Percentiles rank a stretch among this genome's conserved stretches.
Conservation (phyloP, 2,797 vertebrate species). For the Coendou prehensilis region DNA sequence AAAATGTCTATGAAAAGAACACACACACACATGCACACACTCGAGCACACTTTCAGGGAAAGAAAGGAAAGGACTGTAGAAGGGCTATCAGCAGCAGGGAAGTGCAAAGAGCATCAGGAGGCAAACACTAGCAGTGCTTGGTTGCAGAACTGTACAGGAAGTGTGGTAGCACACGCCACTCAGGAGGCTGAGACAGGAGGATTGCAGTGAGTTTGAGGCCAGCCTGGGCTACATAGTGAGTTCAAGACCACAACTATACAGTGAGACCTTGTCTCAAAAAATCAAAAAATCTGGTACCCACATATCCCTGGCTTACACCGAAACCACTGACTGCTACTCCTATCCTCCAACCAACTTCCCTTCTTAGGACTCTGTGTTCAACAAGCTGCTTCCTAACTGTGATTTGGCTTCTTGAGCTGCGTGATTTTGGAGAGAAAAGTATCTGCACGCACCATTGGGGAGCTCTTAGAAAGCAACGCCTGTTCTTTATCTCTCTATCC, state of each 20-base stretch:
- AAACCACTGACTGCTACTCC: background rate
- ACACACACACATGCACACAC: background rate
- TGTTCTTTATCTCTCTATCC: background rate
- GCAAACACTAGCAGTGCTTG: background rate
- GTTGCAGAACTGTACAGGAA: background rate
- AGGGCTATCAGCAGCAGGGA: background rate
- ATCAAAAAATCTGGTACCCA: background rate
- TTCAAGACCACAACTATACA: too few species aligned
- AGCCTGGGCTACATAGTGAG: background rate
- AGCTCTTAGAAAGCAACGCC: background rate
- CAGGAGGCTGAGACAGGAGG: background rate
- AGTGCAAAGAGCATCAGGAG: background rate
- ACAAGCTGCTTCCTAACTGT: background rate
- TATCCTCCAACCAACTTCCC: background rate
- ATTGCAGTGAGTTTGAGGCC: background rate
- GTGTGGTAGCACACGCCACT: background rate
- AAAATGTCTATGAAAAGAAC: background rate
- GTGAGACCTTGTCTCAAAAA: background rate
- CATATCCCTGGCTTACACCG: background rate
- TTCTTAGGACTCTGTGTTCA: background rate
- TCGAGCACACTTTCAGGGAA: background rate
- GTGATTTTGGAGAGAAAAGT: background rate
- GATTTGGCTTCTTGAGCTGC: background rate
- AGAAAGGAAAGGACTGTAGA: background rate
- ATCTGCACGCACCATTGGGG: background rate